Evolutionary conservation across 1,140 invertebrate species (phyloP).

Genomic region (Lethrus apterus): DNA sequence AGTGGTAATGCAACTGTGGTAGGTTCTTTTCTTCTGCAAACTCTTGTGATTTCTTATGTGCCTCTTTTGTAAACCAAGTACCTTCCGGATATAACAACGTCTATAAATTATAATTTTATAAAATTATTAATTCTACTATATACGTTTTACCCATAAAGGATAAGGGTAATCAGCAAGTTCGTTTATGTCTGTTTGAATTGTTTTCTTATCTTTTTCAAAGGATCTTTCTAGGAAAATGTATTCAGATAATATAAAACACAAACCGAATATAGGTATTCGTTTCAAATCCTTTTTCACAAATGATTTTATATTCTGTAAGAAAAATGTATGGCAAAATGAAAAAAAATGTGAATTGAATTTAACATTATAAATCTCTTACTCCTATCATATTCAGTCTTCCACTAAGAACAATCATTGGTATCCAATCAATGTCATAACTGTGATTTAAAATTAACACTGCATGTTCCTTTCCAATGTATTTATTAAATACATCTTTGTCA

Average conservation of each 20-base stretch:
- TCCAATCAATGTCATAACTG: constrained; percentile 87
- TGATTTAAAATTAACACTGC: constrained; percentile 88
- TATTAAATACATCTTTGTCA: constrained; percentile 64
- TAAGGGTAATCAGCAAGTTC: constrained; percentile 77
- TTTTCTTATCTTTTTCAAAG: constrained; percentile 77
- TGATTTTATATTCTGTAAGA: constrained; percentile 77
- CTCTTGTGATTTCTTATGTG: constrained; percentile 75
- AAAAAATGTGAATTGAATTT: constrained; percentile 7
- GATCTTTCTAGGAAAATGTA: constrained; percentile 82
- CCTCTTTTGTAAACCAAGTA: constrained; percentile 77
- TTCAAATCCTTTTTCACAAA: constrained; percentile 84
- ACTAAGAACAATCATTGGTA: constrained; percentile 74
- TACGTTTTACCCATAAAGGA: constrained; percentile 58
- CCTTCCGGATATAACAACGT: constrained; percentile 84
- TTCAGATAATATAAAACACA: constrained; percentile 87
- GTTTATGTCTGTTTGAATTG: constrained; percentile 66
- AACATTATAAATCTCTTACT: constrained; percentile 45
- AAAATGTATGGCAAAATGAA: constrained; percentile 18
- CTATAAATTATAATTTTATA: constrained; percentile 52
- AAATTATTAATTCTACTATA: not conserved
- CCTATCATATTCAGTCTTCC: constrained; percentile 66
- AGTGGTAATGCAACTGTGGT: constrained; percentile 74
- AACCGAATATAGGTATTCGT: constrained; percentile 82
- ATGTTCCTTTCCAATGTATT: constrained; percentile 76
- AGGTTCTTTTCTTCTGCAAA: constrained; percentile 78